Evolutionary conservation across 30 jellyfish, hydroid and myxozoan species (phyloP), one percentile per base, ranked within the genome.

Genomic region (Pelagia noctiluca): DNA sequence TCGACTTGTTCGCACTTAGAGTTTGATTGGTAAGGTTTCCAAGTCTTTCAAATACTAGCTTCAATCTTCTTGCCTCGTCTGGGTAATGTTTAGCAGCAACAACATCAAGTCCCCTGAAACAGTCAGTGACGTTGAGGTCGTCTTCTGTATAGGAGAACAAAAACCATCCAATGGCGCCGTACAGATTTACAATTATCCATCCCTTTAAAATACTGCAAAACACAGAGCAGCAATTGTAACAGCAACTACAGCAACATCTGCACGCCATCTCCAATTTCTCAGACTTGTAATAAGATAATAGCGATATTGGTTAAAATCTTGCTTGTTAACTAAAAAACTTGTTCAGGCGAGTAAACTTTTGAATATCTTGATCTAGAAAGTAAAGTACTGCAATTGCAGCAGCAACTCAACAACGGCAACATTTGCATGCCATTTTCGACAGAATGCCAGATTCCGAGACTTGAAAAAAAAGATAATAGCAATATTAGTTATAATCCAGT

Each of bases 91-190:
- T 52, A 11, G 54, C 76, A 1, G 67, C 84, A 0, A 80, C 84
- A 0, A 8, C 12, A 5, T 33, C 72, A 11, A 50, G 75, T 0
- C 67, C 50, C 2, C 46, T 26, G 48, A 80, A 65, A 24, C 90
- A 80, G 77, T 80, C 73, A 16, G 4, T 46, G n/a, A 80, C 49
- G 32, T 33, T 46, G 11, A 80, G 24, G 19, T 38, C 53, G 26
- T 69, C 90, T 37, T 80, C 90, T 3, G 50, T 84, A 32, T 80
- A 80, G 1, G 90, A 65, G 38, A 80, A 80, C 68, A 80, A 2
- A 10, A 50, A 76, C 90, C 90, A 80, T 2, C 90, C 90, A 10
- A 80, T 21, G 46, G 67, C 1, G 13, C 67, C 83, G 31, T 37
- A 2, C 22, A 66, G 0, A 1, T 64, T 25, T 8, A 80, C 21